These are phyloP conservation scores for Melanitta fusca DNA, from an alignment of 2,797 vertebrate species.

Conservation along the genomic window DNA sequence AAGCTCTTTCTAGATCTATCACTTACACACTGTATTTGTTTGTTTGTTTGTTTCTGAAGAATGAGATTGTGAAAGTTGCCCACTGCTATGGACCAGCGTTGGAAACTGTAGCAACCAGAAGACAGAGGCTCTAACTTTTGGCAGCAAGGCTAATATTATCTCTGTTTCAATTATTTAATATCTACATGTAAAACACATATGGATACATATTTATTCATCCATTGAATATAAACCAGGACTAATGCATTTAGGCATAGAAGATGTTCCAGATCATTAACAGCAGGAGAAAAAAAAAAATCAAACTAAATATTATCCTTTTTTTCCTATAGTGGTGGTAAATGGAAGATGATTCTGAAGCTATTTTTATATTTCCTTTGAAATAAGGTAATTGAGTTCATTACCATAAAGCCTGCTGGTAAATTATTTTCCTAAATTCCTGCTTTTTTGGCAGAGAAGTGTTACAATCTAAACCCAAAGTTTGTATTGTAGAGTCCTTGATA, in stretches of 20 bases:
- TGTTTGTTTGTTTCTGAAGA: background rate
- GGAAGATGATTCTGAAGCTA: conserved; percentile 40
- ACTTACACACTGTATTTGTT: background rate
- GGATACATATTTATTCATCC: background rate
- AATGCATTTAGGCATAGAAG: conserved; percentile 17
- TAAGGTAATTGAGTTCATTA: conserved; percentile 62
- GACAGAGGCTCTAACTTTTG: background rate
- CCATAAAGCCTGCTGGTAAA: conserved; percentile 51
- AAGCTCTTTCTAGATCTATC: background rate
- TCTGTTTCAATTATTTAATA: conserved; percentile 23
- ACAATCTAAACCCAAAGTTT: background rate
- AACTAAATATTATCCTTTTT: conserved; percentile 5
- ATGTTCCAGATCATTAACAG: background rate
- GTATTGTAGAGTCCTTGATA: background rate
- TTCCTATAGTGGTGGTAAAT: conserved; percentile 19
- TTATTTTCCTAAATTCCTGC: conserved; percentile 16
- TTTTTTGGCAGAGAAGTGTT: background rate
- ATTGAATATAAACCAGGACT: background rate
- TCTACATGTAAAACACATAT: conserved; percentile 22
- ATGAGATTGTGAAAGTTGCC: background rate
- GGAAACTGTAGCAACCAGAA: background rate
- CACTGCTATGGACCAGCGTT: background rate
- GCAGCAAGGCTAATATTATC: background rate
- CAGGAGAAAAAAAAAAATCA: background rate
- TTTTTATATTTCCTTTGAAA: conserved; percentile 66